Percentiles rank a stretch among this genome's conserved stretches.
Conservation (phyloP, 2,113 vertebrate species). For the Eidolon helvum region DNA sequence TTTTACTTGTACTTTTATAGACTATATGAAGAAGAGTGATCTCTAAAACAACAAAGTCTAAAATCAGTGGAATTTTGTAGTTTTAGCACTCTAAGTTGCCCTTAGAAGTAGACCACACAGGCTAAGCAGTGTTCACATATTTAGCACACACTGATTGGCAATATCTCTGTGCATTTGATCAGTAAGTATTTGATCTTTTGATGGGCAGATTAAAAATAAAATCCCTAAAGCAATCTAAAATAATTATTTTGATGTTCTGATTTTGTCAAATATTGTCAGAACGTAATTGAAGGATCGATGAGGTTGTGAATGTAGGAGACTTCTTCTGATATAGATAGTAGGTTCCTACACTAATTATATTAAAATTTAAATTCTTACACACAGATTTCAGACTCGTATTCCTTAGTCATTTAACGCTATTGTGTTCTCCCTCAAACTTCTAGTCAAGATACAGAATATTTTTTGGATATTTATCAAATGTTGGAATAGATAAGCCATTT, state of each 20-base stretch:
- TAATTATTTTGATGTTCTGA: background rate
- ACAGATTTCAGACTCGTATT: background rate
- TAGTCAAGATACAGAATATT: constrained; percentile 8
- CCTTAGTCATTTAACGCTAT: background rate
- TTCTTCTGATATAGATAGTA: background rate
- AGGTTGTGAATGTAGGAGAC: background rate
- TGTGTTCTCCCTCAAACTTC: background rate
- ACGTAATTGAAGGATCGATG: background rate
- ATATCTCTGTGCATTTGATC: background rate
- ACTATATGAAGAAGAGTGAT: background rate
- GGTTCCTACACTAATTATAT: background rate
- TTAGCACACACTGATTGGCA: background rate
- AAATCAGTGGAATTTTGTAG: background rate
- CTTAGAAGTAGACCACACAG: background rate
- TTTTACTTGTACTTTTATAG: background rate
- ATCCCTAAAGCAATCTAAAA: background rate
- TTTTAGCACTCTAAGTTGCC: background rate
- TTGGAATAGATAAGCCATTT: background rate
- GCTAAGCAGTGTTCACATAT: background rate
- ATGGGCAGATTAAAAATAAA: constrained; percentile 1
- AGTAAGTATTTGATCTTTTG: background rate
- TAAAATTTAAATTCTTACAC: background rate
- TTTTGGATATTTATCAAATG: constrained; percentile 33
- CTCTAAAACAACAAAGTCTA: background rate
- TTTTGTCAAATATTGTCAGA: background rate